These are phyloP conservation scores for Drosophila ogumai DNA, from an alignment of 1,140 invertebrate genomes.

Conservation along the genomic window DNA sequence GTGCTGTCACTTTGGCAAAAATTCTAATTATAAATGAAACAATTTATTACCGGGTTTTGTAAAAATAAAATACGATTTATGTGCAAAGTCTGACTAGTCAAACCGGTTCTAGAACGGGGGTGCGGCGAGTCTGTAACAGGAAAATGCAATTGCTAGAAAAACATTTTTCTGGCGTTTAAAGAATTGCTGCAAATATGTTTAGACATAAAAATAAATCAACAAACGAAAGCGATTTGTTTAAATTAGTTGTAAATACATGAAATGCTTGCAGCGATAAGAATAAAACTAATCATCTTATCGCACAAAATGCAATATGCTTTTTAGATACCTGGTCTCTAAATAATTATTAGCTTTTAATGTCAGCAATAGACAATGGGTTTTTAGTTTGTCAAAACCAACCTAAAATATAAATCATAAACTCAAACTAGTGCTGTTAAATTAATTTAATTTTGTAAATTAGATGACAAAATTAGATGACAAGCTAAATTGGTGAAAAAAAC, in stretches of 20 bases:
- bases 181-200: conserved; percentile 29
- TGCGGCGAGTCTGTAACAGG: conserved; percentile 41
- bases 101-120: conserved; percentile 63
- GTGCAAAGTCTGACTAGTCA: conserved; percentile 65
- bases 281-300: background rate
- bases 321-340: too few relatives aligned
- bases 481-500: conserved; percentile 22
- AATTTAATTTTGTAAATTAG: conserved; percentile 3
- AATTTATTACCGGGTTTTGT: conserved; percentile 79
- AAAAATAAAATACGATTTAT: conserved; percentile 79
- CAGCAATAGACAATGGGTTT: background rate
- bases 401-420: conserved; percentile 33
- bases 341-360: background rate
- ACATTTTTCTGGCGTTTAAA: conserved; percentile 22
- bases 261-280: background rate
- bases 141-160: conserved; percentile 43
- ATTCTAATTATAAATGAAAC: conserved; percentile 80
- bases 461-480: conserved; percentile 39
- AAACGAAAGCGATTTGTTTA: conserved; percentile 2
- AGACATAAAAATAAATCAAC: background rate
- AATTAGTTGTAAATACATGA: conserved; percentile 4
- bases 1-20: conserved; percentile 64
- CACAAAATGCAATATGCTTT: background rate
- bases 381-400: background rate
- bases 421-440: conserved; percentile 30